Percentiles rank a stretch among this genome's conserved stretches.
Conservation (phyloP, 2,797 vertebrate species). For the Myotis pilosus region DNA sequence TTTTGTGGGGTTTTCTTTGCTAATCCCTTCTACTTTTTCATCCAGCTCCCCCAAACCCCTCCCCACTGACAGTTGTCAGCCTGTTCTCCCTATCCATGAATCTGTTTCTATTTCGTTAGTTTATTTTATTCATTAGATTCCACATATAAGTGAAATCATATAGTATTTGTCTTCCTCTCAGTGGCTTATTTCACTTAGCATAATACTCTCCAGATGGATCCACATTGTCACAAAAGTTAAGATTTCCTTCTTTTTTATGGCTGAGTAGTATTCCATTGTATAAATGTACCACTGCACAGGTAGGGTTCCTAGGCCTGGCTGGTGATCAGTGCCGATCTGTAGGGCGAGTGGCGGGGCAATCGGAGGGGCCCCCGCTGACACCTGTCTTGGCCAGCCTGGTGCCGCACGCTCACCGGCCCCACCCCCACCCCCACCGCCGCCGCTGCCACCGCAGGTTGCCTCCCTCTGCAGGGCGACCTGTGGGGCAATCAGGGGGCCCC, state of each 20-base stretch:
- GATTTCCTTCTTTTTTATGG: not conserved
- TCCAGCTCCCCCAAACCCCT: not conserved
- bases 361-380: no score
- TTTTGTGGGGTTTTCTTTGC: not conserved
- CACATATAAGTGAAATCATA: not conserved
- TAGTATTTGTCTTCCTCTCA: not conserved
- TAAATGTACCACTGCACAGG: not conserved
- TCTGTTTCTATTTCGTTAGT: not conserved
- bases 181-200: not conserved
- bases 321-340: no score
- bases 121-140: not conserved
- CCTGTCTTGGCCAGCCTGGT: no score
- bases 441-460: no score
- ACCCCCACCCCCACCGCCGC: no score
- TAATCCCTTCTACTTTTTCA: not conserved
- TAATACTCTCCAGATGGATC: not conserved
- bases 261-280: not conserved
- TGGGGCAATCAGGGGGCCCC: no score
- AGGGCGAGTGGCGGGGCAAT: no score
- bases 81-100: not conserved
- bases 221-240: not conserved
- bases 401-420: no score
- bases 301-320: no score
- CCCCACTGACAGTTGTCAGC: not conserved
- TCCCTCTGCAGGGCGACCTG: no score